These are phyloP conservation scores for Lasioglossum vierecki DNA, from an alignment of 2,888 invertebrate species.

Conservation along the genomic window DNA sequence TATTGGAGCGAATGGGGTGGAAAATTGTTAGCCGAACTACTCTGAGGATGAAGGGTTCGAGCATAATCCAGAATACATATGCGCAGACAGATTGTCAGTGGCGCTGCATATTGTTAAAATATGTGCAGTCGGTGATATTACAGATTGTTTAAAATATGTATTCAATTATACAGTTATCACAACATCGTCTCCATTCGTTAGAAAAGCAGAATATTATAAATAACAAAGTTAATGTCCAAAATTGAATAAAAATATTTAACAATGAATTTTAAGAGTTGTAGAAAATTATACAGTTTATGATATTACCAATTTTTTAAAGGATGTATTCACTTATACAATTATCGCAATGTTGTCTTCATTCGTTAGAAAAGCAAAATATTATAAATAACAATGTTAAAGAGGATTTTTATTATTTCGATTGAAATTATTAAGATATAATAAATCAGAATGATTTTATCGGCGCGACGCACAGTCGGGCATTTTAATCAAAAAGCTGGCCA, in stretches of 20 bases:
- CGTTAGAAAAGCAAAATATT: neutral
- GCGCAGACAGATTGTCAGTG: neutral
- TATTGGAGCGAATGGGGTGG: neutral
- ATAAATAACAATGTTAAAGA: too few relatives aligned
- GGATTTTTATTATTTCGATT: too few relatives aligned
- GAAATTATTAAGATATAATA: too few relatives aligned
- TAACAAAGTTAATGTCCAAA: neutral
- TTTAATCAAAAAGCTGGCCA: too few relatives aligned
- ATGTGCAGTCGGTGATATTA: neutral
- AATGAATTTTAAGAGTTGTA: neutral
- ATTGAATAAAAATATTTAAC: too few relatives aligned
- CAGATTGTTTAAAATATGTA: too few relatives aligned
- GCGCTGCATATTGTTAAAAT: neutral
- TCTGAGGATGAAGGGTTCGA: neutral
- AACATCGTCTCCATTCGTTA: neutral
- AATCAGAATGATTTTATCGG: too few relatives aligned
- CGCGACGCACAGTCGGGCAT: too few relatives aligned
- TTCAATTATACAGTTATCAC: neutral
- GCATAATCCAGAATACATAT: neutral
- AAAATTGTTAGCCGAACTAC: slow-evolving; percentile 23
- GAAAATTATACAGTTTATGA: neutral
- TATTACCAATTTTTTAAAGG: neutral
- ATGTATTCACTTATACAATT: neutral
- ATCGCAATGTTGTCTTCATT: too few relatives aligned
- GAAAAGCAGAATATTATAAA: neutral